Percentiles rank a stretch among this genome's conserved stretches.
Conservation (phyloP, 37 sponge, comb jelly and placozoan species). For the Aplysina aerophoba region DNA sequence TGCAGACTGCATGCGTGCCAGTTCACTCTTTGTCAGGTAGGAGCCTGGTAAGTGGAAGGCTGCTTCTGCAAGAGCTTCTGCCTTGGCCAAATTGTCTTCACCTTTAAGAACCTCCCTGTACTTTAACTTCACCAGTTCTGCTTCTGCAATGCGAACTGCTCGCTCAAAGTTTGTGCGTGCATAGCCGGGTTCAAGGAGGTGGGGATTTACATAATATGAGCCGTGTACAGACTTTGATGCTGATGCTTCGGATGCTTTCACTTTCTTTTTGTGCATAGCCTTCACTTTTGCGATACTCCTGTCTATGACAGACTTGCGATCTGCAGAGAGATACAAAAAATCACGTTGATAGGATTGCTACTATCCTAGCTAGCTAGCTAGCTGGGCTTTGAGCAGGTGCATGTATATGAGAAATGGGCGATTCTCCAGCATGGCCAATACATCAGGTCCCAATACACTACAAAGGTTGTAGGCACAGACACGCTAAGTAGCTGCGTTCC, state of each 20-base stretch:
- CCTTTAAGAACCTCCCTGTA: slow-evolving; percentile 16
- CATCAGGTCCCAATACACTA: too few species aligned
- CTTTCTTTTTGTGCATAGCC: background rate
- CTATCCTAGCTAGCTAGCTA: too few species aligned
- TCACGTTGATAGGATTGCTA: background rate
- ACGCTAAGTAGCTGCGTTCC: too few species aligned
- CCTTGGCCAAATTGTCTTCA: slow-evolving; percentile 22
- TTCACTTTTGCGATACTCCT: background rate
- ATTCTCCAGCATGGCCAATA: too few species aligned
- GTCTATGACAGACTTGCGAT: slow-evolving; percentile 15
- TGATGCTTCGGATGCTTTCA: background rate
- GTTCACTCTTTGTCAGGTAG: slow-evolving; percentile 48
- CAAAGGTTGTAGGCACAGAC: too few species aligned
- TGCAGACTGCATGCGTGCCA: slow-evolving; percentile 31
- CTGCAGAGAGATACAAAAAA: background rate
- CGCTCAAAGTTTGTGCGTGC: slow-evolving; percentile 18
- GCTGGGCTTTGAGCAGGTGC: too few species aligned
- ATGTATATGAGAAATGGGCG: too few species aligned
- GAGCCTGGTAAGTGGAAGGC: slow-evolving; percentile 58
- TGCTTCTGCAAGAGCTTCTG: slow-evolving; percentile 49
- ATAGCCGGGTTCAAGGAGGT: background rate
- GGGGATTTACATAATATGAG: background rate
- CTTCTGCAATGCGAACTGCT: slow-evolving; percentile 14
- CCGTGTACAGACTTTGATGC: background rate
- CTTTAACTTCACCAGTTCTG: background rate